These are phyloP conservation scores for Echeneis naucrates DNA, from an alignment of 2,797 vertebrate species.

Conservation along the genomic window DNA sequence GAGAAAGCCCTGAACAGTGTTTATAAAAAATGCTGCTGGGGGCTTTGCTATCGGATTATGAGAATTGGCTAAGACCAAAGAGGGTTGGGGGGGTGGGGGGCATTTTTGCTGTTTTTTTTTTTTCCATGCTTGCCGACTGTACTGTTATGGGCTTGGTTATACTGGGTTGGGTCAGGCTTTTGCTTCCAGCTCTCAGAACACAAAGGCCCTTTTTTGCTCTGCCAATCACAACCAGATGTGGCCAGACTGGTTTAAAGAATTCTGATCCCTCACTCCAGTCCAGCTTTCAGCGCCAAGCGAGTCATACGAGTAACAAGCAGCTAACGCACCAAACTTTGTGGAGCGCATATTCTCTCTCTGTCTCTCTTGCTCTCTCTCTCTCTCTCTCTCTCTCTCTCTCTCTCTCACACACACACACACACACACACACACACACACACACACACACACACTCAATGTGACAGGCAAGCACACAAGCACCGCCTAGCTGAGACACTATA, in stretches of 20 bases:
- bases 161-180: conserved; percentile 64
- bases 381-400: too few species aligned
- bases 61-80: conserved; percentile 66
- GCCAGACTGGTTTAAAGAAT: conserved; percentile 72
- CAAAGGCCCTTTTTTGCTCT: conserved; percentile 72
- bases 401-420: too few species aligned
- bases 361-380: too few species aligned
- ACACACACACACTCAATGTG: conserved; percentile 20
- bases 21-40: conserved; percentile 62
- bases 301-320: conserved; percentile 37
- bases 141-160: conserved; percentile 59
- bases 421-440: conserved; percentile 12
- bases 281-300: conserved; percentile 37
- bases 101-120: conserved; percentile 44
- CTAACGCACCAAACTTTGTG: conserved; percentile 46
- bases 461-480: conserved; percentile 46
- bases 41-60: conserved; percentile 77
- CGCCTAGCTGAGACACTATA: conserved; percentile 51
- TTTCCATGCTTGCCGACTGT: conserved; percentile 61
- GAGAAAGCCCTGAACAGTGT: conserved; percentile 62
- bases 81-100: conserved; percentile 45
- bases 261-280: conserved; percentile 51
- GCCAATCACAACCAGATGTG: conserved; percentile 85
- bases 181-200: conserved; percentile 80
- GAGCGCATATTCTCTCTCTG: conserved; percentile 30